Conservation (phyloP, 2,797 vertebrate species). For the Neosalanx taihuensis region DNA sequence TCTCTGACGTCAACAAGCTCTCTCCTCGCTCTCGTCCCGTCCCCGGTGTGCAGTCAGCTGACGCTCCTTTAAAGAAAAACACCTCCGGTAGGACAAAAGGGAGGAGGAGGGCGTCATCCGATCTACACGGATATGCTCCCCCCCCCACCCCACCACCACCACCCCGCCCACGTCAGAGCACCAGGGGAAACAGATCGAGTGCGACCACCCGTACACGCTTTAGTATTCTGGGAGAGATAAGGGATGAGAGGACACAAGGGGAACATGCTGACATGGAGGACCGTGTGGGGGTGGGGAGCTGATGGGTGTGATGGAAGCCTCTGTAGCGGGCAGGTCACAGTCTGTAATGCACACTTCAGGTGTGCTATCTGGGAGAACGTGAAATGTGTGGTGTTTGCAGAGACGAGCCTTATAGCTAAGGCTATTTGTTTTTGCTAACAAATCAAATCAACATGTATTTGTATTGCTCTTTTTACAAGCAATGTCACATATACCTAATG, state of each 20-base stretch:
- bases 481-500: no score
- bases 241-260: background rate
- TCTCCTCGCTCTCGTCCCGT: conserved; percentile 12
- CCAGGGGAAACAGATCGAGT: conserved; percentile 10
- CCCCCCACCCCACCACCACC: no score
- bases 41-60: conserved; percentile 24
- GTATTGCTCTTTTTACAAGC: no score
- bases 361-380: no score
- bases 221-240: conserved; percentile 6
- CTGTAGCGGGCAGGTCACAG: no score
- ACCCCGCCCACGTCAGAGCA: background rate
- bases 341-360: no score
- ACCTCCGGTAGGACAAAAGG: background rate
- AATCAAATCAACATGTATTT: no score
- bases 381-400: no score
- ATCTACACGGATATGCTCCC: background rate
- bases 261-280: conserved; percentile 15
- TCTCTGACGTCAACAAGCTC: conserved; percentile 29
- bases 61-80: conserved; percentile 15
- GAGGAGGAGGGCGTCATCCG: background rate
- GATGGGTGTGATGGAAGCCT: no score
- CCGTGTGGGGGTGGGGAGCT: no score
- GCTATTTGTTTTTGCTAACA: no score
- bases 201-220: background rate
- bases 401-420: no score